Evolutionary conservation across 2,888 invertebrate species (phyloP).

Genomic region (Eupithecia subfuscata): DNA sequence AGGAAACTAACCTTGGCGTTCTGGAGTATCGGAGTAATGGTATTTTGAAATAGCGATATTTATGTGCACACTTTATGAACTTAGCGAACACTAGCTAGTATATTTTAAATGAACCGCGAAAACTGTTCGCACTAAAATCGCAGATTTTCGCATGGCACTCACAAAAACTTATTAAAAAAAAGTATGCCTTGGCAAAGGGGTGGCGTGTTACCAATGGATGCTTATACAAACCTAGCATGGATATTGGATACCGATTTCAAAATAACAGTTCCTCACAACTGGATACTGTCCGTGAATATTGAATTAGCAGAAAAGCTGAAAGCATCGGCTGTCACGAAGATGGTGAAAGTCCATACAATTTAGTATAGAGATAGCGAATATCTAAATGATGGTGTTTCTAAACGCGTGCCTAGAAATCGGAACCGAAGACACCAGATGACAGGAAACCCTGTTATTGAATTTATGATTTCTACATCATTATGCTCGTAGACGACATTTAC

Average conservation of each 20-base stretch:
- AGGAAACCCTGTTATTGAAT: slow-evolving; percentile 1
- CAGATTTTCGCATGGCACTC: neutral
- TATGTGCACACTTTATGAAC: neutral
- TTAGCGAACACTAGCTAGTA: neutral
- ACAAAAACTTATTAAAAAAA: neutral
- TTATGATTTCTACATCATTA: neutral
- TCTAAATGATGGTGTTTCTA: slow-evolving; percentile 50
- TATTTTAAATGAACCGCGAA: neutral
- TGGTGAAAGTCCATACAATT: slow-evolving; percentile 38
- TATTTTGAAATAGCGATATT: neutral
- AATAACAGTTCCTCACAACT: neutral
- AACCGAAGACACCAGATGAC: slow-evolving; percentile 31
- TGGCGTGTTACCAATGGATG: neutral
- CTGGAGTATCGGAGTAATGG: neutral
- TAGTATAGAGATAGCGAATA: slow-evolving; percentile 38
- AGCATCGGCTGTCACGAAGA: slow-evolving; percentile 29
- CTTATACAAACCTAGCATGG: neutral
- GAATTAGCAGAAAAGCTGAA: slow-evolving; percentile 28
- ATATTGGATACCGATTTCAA: neutral
- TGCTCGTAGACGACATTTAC: neutral
- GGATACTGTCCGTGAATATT: slow-evolving; percentile 8
- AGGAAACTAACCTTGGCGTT: neutral
- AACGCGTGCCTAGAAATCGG: slow-evolving; percentile 53
- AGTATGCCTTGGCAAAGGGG: neutral
- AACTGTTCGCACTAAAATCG: neutral